Evolutionary conservation across 2,113 vertebrate species (phyloP).

Genomic region (Hemiscyllium ocellatum): DNA sequence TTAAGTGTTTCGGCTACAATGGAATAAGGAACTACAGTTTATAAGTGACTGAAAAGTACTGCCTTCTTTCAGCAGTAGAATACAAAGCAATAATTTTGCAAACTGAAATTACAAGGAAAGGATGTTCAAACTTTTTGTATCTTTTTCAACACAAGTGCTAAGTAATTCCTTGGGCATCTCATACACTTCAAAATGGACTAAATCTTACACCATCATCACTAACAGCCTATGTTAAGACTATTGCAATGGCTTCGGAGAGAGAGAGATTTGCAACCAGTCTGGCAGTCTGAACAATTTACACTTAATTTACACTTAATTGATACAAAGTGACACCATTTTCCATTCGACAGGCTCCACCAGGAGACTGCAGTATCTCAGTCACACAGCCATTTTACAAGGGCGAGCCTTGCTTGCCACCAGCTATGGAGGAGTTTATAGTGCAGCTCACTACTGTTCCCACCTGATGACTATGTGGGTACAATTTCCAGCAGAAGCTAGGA

Average conservation of each 20-base stretch:
- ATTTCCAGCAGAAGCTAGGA: neutral
- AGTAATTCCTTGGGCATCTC: neutral
- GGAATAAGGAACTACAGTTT: neutral
- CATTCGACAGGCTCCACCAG: too few species aligned
- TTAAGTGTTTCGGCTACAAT: neutral
- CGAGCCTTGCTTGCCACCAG: neutral
- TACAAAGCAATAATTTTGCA: neutral
- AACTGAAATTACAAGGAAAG: neutral
- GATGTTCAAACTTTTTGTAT: neutral
- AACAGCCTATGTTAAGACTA: neutral
- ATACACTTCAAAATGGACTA: neutral
- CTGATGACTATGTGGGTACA: neutral
- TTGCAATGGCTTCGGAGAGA: neutral
- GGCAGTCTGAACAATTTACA: neutral
- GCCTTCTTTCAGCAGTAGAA: neutral
- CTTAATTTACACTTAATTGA: neutral
- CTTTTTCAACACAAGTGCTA: neutral
- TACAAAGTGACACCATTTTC: neutral
- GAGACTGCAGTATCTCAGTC: neutral
- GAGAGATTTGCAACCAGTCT: neutral
- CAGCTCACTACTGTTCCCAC: neutral
- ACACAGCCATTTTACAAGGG: neutral
- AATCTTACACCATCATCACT: neutral
- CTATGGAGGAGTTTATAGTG: neutral
- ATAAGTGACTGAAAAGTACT: neutral